Base-by-base conservation (phyloP, 2,113 vertebrate genomes). In the Eudyptes chrysolophus region DNA sequence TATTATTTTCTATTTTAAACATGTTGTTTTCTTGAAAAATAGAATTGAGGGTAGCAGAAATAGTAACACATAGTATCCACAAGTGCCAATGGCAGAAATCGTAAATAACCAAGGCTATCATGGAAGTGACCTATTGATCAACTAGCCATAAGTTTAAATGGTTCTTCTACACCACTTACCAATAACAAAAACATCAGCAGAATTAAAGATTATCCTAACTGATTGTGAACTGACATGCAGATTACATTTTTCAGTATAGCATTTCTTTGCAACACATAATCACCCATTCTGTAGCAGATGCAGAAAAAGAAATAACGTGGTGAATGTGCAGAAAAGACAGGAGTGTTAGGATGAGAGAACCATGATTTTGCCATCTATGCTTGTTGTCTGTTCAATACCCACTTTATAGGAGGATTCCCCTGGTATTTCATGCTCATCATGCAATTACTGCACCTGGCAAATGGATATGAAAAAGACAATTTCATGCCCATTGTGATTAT, bases 361-460 rank as follows among this genome's bases (percentile, higher is more conserved):
- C 4, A 0, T 44, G 34, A 55, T 87, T 89, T 83, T 92, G 30
- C n/a, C 38, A 87, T 78, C 55, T 78, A 13, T 75, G 29, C n/a
- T 76, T 49, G 18, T 29, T 83, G 30, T 29, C 74, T 66, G 4
- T 75, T 95, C 86, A 81, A 90, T 94, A 95, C 3, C 11, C 24
- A 36, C 9, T 88, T 90, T 89, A 86, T 2, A 60, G 46, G 68
- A 88, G 68, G 38, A 81, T 86, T 96, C 84, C 68, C 85, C 51
- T 88, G 60, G 10, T 68, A 57, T 66, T 94, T 89, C 69, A 51
- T 51, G 83, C 26, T 88, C 52, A 55, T 89, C 65, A 36, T 84
- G 55, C 60, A 90, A 80, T 87, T 87, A 64, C 81, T 92, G 69
- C 55, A 94, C 44, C 72, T 94, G 76, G 57, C 16, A 96, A 92